phyloP scores from a whole-genome alignment of 2,888 invertebrate genomes.

The Ochropacha duplaris region DNA sequence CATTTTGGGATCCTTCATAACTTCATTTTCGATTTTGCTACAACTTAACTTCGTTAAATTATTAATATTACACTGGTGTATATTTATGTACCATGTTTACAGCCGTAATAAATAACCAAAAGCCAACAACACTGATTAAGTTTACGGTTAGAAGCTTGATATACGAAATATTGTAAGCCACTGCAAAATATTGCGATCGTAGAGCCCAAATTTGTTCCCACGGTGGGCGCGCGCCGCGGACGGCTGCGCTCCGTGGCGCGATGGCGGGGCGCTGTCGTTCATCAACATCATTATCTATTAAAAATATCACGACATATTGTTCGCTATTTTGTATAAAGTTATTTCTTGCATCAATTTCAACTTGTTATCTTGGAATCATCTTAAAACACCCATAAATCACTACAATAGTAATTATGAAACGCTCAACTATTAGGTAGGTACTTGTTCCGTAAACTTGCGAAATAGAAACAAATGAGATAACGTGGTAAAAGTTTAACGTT shows the following conservation, averaged over 20 bases:
- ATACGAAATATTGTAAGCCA: constrained; percentile 59
- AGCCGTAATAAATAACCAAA: constrained; percentile 12
- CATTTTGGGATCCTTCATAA: constrained; percentile 23
- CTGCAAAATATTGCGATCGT: constrained; percentile 71
- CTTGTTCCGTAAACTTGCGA: constrained; percentile 35
- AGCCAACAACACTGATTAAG: constrained; percentile 30
- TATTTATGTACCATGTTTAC: constrained; percentile 1
- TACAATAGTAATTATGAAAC: constrained; percentile 70
- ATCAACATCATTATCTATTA: constrained; percentile 82
- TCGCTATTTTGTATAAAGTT: constrained; percentile 78
- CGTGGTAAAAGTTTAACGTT: constrained; percentile 2
- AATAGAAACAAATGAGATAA: constrained; percentile 32
- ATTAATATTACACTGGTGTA: neutral
- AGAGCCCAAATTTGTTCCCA: constrained; percentile 78
- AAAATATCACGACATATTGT: constrained; percentile 82
- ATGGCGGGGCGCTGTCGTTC: constrained; percentile 67
- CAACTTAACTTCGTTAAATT: neutral
- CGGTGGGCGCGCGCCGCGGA: constrained; percentile 54
- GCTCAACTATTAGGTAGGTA: constrained; percentile 33
- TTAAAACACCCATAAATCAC: constrained; percentile 74
- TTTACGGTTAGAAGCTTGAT: constrained; percentile 47
- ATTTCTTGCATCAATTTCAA: constrained; percentile 61
- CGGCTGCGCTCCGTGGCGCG: constrained; percentile 33
- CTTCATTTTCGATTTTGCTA: neutral
- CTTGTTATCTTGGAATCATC: constrained; percentile 67